Evolutionary conservation across 2,113 vertebrate species (phyloP).

Genomic region (Antigone vipio): DNA sequence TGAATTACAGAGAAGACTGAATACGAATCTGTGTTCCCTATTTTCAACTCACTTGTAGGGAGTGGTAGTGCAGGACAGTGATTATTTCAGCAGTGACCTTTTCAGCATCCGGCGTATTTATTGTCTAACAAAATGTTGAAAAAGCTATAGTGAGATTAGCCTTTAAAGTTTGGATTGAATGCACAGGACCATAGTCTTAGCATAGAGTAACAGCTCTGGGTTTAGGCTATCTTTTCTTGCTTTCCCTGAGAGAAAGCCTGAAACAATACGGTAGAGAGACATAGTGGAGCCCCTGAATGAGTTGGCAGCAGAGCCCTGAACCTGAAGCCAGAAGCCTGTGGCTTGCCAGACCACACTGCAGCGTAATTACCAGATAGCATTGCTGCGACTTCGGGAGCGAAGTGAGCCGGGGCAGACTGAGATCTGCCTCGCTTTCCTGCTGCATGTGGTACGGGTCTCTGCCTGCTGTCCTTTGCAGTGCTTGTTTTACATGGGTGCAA

Average conservation of each 20-base stretch:
- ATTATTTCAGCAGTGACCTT: background rate
- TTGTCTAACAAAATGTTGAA: background rate
- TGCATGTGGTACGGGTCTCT: accelerated
- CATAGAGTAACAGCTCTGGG: background rate
- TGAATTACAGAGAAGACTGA: background rate
- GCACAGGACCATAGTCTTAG: background rate
- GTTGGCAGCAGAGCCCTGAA: background rate
- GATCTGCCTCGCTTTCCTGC: accelerated
- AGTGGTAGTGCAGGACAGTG: background rate
- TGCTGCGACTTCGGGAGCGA: accelerated
- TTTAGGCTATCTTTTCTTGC: background rate
- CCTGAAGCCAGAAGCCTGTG: background rate
- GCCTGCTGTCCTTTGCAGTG: background rate
- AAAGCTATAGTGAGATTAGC: background rate
- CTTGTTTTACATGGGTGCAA: accelerated
- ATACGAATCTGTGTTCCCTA: background rate
- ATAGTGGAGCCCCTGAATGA: background rate
- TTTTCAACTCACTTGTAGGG: background rate
- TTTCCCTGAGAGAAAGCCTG: background rate
- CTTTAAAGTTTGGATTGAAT: background rate
- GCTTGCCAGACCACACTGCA: background rate
- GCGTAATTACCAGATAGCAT: background rate
- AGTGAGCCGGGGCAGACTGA: background rate
- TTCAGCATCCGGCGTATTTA: background rate
- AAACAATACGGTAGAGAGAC: background rate